phyloP scores from a whole-genome alignment of 1,140 invertebrate genomes.

The Globodera rostochiensis region DNA sequence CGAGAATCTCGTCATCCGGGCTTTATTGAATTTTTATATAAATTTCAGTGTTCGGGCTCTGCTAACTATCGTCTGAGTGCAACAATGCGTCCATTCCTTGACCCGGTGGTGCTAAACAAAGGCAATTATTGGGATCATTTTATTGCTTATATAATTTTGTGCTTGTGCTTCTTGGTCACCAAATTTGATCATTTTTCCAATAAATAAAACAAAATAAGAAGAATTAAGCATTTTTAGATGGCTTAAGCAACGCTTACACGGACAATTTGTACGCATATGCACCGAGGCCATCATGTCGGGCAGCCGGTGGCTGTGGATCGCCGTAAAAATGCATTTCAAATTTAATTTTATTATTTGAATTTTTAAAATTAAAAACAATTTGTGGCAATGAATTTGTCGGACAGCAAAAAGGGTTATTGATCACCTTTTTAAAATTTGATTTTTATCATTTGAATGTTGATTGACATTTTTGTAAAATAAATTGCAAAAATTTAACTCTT shows the following conservation, averaged over 20 bases:
- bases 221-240: slow-evolving; percentile 56
- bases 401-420: too few relatives aligned
- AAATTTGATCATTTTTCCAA: neutral
- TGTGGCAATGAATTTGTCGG: too few relatives aligned
- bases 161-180: too few relatives aligned
- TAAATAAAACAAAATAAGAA: slow-evolving; percentile 17
- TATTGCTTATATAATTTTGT: too few relatives aligned
- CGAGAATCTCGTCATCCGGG: too few relatives aligned
- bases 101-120: neutral
- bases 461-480: too few relatives aligned
- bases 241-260: slow-evolving; percentile 58
- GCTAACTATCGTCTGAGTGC: slow-evolving; percentile 54
- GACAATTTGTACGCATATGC: slow-evolving; percentile 61
- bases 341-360: too few relatives aligned
- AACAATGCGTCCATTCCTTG: slow-evolving; percentile 47
- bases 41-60: slow-evolving; percentile 30
- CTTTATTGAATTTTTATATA: neutral
- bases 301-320: slow-evolving; percentile 51
- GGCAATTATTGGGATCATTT: too few relatives aligned
- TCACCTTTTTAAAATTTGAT: too few relatives aligned
- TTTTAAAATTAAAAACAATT: too few relatives aligned
- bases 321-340: slow-evolving; percentile 32
- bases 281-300: slow-evolving; percentile 53
- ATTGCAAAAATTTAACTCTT: too few relatives aligned
- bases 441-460: too few relatives aligned